Evolutionary conservation across 2,888 invertebrate species (phyloP), one percentile per base, ranked within the genome.

Genomic region (Cartodere bifasciata): DNA sequence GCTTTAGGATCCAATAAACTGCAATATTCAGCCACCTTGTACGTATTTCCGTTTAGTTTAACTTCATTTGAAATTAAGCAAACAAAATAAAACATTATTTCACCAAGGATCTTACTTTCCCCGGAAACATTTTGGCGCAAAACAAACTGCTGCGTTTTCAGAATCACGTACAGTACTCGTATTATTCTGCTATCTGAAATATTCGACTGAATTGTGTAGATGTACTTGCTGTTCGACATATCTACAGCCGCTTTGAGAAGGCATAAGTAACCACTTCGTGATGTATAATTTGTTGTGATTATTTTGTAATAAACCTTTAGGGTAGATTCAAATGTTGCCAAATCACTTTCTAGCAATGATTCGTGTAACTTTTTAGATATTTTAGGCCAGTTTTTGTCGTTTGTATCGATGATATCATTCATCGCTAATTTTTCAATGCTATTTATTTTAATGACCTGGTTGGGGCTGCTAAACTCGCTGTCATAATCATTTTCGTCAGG

Each of bases 221-320:
- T 12, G 5, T 7, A 16, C 13, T 26, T 4, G 4, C 10, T n/a
- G 10, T 13, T 11, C 2, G 17, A 13, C 7, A 26, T 26, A 7
- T 20, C 12, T 10, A 16, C 15, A 5, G 23, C 26, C 1, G 28
- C 23, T 17, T 32, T 28, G 7, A 46, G 24, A 16, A 46, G 30
- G 33, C 39, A 43, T 25, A 41, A 32, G 32, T 43, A 43, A 12
- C 44, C 44, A 13, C 41, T 40, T 24, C 27, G 26, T 15, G 36
- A 35, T 3, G 41, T 33, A 26, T 30, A 30, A 3, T 41, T 39
- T 23, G 34, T 37, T 2, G 25, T 15, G 4, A 43, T 38, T n/a
- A 47, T 33, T 36, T 41, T 43, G 13, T 38, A 38, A 30, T 43
- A 41, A 6, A 46, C 27, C 33, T 40, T 37, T 9, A 45, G 34